Conservation (phyloP, 2,113 vertebrate species). For the Sitta europaea region DNA sequence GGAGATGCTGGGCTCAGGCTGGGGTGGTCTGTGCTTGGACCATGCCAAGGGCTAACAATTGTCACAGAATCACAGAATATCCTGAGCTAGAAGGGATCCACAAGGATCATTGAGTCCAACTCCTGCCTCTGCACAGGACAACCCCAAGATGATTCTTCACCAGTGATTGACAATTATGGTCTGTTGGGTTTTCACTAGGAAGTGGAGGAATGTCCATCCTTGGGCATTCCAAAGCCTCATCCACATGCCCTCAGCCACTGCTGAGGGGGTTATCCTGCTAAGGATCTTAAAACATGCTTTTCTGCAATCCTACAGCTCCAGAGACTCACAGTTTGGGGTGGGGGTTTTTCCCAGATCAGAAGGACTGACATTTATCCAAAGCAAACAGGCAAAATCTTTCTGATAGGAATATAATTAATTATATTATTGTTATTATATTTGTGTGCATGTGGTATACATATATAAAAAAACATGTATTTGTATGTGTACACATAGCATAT, state of each 20-base stretch:
- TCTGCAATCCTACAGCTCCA: not conserved
- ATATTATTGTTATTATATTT: not conserved
- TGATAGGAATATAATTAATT: not conserved
- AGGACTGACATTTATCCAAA: not conserved
- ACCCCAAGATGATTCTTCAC: not conserved
- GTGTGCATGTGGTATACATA: not conserved
- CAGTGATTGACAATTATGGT: accelerated
- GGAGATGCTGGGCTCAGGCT: not conserved
- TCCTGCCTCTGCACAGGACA: not conserved
- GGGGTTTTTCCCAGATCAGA: accelerated
- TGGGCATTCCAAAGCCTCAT: not conserved
- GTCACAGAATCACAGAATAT: not conserved
- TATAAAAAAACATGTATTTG: not conserved
- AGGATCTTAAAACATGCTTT: not conserved
- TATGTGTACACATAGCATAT: not conserved
- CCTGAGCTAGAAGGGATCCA: not conserved
- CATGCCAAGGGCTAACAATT: not conserved
- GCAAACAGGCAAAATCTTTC: not conserved
- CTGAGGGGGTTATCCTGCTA: not conserved
- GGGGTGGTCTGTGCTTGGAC: not conserved
- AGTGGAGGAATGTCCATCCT: not conserved
- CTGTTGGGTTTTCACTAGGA: not conserved
- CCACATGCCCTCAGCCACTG: not conserved
- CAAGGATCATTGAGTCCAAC: not conserved
- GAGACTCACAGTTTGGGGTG: not conserved